Base-by-base conservation (phyloP, 30 jellyfish, hydroid and myxozoan species). In the Chironex yamaguchii region DNA sequence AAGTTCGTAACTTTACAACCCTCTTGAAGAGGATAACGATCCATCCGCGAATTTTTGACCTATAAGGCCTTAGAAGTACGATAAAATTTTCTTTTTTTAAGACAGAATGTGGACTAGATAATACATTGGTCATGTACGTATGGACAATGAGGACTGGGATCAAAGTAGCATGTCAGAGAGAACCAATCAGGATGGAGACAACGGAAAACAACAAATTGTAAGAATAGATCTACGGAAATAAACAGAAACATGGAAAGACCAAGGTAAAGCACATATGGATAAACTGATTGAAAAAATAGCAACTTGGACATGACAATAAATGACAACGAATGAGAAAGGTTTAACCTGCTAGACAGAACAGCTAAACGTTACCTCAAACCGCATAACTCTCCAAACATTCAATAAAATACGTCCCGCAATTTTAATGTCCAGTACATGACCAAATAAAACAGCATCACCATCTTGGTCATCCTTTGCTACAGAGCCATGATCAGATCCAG, bases 351-450 rank as follows among this genome's bases (percentile, higher is more conserved):
- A n/a, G n/a, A n/a, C n/a, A n/a, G n/a, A n/a, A n/a, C n/a, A n/a
- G n/a, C n/a, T n/a, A n/a, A n/a, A n/a, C n/a, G 29, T 32, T 74
- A 94, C 99, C 96, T 94, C 99, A 58, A 95, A 84, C 14, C 97
- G 86, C 99, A 94, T 94, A 0, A 94, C 82, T 49, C 99, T 75
- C 99, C 99, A 94, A 14, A 94, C 93, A 88, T 94, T 94, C 36
- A 94, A 74, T 14, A 94, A 70, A 32, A 94, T 89, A 36, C 99
- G 65, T 23, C 99, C 99, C 11, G 90, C 50, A 22, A 94, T 82
- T 29, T 58, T 89, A 53, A 89, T 65, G n/a, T 93, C 91, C 26
- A 63, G 62, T 36, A 67, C 36, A 14, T 82, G 92, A 27, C 96
- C 97, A 79, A 52, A 94, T 89, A 84, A 67, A 34, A 49, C 27